Evolutionary conservation across 2,113 vertebrate genomes (phyloP), one percentile per base, ranked within the genome.

Genomic region (Centropus bengalensis): DNA sequence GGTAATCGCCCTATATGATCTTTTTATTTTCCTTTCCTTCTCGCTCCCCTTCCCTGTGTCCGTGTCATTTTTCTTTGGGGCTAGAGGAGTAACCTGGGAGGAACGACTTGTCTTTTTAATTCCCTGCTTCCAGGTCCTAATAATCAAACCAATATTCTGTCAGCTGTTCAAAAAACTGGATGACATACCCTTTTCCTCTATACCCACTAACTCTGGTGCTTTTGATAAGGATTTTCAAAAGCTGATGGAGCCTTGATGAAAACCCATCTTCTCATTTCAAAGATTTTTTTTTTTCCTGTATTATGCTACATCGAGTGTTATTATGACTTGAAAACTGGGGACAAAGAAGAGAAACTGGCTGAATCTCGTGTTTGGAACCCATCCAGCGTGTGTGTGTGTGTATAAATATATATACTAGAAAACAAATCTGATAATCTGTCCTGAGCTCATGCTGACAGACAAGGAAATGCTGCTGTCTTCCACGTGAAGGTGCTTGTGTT

Each of bases 1-100:
- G 99, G 99, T 99, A 97, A 82, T 91, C 40, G 69, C 24, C 44
- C 44, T 91, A 3, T 79, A 19, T 84, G 18, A 38, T 44, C 68
- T n/a, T 44, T 70, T 40, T 51, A 36, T 19, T 2, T 42, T 51
- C 8, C 28, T 11, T 2, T 0, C 3, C 5, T 2, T 56, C 27
- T 54, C 27, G 15, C 26, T 28, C 6, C 12, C 8, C 20, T 11
- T 9, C 12, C 70, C 67, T 67, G 27, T 81, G 6, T 71, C 27
- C 75, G 0, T 71, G 24, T 89, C 24, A 23, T 15, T 77, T 80
- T 80, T 91, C 7, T 49, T 77, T 68, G 21, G 23, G 55, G 71
- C 32, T 63, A 20, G 76, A 67, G 30, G 49, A 93, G 42, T 66
- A 68, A 36, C n/a, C 40, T 85, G 58, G 27, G 73, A 51, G 68